phyloP scores from a whole-genome alignment of 2,797 vertebrate species.

The Columba guinea region DNA sequence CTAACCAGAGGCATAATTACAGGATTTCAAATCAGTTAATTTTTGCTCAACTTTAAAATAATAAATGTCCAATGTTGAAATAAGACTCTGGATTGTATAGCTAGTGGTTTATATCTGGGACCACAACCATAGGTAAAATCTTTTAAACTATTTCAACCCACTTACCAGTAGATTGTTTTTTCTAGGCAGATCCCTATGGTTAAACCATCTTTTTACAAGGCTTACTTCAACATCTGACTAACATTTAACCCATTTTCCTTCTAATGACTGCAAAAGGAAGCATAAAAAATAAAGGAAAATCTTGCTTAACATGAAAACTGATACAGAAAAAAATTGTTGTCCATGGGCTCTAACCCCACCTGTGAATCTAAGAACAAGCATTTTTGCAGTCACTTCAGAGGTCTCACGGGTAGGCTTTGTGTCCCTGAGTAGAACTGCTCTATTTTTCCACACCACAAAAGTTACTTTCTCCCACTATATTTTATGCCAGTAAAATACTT shows the following conservation, averaged over 20 bases:
- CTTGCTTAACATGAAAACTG: neutral
- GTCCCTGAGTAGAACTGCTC: neutral
- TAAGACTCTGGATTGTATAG: neutral
- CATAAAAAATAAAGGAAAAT: neutral
- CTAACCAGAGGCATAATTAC: constrained; percentile 19
- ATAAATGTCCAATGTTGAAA: neutral
- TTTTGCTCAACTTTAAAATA: constrained; percentile 27
- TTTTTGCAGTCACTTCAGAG: neutral
- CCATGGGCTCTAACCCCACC: neutral
- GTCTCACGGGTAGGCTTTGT: neutral
- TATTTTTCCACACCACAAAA: neutral
- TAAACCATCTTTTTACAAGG: neutral
- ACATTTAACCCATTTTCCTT: neutral
- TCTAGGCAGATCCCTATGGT: neutral
- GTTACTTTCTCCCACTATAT: neutral
- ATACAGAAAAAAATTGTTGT: neutral
- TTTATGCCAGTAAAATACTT: neutral
- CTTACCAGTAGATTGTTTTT: neutral
- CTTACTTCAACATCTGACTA: neutral
- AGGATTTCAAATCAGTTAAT: neutral
- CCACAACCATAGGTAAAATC: neutral
- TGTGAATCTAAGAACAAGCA: neutral
- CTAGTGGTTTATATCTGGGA: neutral
- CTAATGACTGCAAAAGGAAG: neutral
- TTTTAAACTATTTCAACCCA: neutral